Percentiles rank a stretch among this genome's conserved stretches.
These are phyloP conservation scores for Ennomos quercinarius DNA, from an alignment of 2,888 invertebrate genomes.

Conservation along the genomic window DNA sequence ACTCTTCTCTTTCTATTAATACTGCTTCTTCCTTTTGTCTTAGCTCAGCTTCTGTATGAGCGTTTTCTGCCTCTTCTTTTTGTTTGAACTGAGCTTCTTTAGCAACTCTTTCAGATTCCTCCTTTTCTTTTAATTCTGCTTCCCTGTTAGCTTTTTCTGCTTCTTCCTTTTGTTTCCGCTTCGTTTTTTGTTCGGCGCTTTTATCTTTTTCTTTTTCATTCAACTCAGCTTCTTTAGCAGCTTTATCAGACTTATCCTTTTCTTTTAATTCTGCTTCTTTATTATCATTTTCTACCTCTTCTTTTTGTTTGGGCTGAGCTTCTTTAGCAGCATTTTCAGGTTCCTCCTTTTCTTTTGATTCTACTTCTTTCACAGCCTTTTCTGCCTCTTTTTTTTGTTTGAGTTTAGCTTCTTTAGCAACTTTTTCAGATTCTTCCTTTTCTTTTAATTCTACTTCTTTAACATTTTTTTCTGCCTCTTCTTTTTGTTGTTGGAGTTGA, in stretches of 20 bases:
- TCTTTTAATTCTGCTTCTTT: conserved; percentile 1
- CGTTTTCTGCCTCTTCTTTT: conserved; percentile 18
- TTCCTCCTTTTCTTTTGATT: conserved; percentile 17
- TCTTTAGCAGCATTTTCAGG: background rate
- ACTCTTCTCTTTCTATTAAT: background rate
- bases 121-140: conserved; percentile 6
- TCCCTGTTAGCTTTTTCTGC: background rate
- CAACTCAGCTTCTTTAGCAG: too few relatives aligned
- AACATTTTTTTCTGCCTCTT: conserved; percentile 10
- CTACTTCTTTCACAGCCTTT: background rate
- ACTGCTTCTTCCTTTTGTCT: background rate
- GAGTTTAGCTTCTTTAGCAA: conserved; percentile 7
- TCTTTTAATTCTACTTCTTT: background rate
- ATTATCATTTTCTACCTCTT: conserved; percentile 27
- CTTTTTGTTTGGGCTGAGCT: background rate
- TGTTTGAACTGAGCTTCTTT: conserved; percentile 14
- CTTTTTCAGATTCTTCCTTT: background rate
- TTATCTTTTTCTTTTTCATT: too few relatives aligned
- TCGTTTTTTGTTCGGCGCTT: too few relatives aligned
- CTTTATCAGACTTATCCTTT: too few relatives aligned
- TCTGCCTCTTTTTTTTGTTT: conserved; percentile 12
- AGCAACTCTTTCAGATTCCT: background rate
- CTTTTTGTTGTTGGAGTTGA: conserved; percentile 12
- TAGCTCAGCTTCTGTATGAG: background rate
- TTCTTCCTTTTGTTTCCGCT: conserved; percentile 11